Percentiles rank a stretch among this genome's conserved stretches.
Conservation (phyloP, 2,797 vertebrate species). For the Crenuchus spilurus region DNA sequence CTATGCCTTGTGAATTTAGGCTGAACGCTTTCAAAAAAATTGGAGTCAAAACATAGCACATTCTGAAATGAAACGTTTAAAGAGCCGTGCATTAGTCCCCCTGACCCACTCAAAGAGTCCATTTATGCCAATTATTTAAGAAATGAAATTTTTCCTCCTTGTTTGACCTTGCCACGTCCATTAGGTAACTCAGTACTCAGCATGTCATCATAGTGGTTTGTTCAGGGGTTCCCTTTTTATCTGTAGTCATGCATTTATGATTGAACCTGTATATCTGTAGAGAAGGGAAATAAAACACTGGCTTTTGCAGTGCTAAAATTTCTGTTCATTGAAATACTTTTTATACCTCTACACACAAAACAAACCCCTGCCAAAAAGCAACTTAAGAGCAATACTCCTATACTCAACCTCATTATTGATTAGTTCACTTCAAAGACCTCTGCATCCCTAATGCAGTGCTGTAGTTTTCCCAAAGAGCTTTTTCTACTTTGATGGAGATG, state of each 20-base stretch:
- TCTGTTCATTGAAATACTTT: slow-evolving; percentile 40
- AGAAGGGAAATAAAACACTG: slow-evolving; percentile 32
- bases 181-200: slow-evolving; percentile 65
- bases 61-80: slow-evolving; percentile 68
- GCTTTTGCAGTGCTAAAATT: slow-evolving; percentile 37
- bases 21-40: slow-evolving; percentile 27
- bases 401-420: slow-evolving; percentile 78
- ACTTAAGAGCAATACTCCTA: slow-evolving; percentile 56
- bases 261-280: slow-evolving; percentile 19
- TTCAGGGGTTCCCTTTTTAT: slow-evolving; percentile 13
- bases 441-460: slow-evolving; percentile 80
- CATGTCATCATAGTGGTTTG: slow-evolving; percentile 26
- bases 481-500: slow-evolving; percentile 82
- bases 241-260: slow-evolving; percentile 29
- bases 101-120: slow-evolving; percentile 71
- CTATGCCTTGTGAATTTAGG: slow-evolving; percentile 8
- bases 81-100: slow-evolving; percentile 70
- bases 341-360: slow-evolving; percentile 27
- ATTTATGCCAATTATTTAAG: slow-evolving; percentile 75
- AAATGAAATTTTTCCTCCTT: slow-evolving; percentile 62
- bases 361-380: slow-evolving; percentile 44
- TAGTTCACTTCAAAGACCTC: slow-evolving; percentile 81
- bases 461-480: slow-evolving; percentile 80
- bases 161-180: slow-evolving; percentile 79
- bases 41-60: slow-evolving; percentile 66